Evolutionary conservation across 2,888 invertebrate species (phyloP).

Genomic region (Eumacrocentrus americanus): DNA sequence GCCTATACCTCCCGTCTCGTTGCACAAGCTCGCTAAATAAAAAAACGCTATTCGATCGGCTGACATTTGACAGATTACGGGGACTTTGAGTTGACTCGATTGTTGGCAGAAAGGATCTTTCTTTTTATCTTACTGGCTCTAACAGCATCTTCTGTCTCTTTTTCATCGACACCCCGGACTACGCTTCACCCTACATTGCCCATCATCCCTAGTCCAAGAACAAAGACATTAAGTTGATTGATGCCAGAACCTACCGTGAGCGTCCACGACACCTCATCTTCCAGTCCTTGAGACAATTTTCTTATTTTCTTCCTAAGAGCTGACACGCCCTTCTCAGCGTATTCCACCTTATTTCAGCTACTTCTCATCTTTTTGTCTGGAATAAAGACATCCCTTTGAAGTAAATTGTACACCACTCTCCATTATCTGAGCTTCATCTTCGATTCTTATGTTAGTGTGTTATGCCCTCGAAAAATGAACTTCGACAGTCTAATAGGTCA

Average conservation of each 20-base stretch:
- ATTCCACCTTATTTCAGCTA: too few relatives aligned
- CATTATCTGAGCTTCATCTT: too few relatives aligned
- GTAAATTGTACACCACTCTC: too few relatives aligned
- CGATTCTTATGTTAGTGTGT: too few relatives aligned
- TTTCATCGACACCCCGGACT: too few relatives aligned
- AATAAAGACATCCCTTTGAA: too few relatives aligned
- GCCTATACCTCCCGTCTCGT: not conserved
- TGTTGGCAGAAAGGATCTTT: too few relatives aligned
- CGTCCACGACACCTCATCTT: conserved; percentile 37
- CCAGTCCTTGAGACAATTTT: conserved; percentile 10
- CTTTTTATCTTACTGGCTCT: too few relatives aligned
- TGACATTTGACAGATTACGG: conserved; percentile 59
- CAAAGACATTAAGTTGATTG: conserved; percentile 61
- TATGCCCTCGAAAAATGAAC: too few relatives aligned
- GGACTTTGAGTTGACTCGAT: conserved; percentile 35
- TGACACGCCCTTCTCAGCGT: not conserved
- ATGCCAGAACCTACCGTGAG: conserved; percentile 46
- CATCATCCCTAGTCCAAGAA: conserved; percentile 51
- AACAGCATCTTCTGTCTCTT: too few relatives aligned
- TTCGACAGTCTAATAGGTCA: too few relatives aligned
- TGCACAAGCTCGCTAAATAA: conserved; percentile 22
- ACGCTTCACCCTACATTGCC: conserved; percentile 31
- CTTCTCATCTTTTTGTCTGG: not conserved
- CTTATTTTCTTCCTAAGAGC: not conserved
- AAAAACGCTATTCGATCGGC: conserved; percentile 51